These are phyloP conservation scores for Cetonia aurata DNA, from an alignment of 2,888 invertebrate genomes.

Conservation along the genomic window DNA sequence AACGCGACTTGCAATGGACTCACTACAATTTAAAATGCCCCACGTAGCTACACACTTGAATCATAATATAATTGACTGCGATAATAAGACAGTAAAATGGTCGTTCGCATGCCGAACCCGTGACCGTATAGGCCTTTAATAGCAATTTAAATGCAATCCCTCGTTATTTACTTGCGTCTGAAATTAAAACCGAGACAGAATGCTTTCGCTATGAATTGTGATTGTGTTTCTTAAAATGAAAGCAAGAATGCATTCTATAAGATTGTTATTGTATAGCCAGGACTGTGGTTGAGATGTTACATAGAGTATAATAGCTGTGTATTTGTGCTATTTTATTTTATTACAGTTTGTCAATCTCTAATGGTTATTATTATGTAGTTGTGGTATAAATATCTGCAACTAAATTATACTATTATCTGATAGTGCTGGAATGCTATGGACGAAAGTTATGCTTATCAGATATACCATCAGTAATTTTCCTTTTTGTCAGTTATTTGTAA, in stretches of 20 bases:
- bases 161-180: constrained; percentile 30
- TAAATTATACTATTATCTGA: too few relatives aligned
- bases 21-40: constrained; percentile 29
- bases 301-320: too few relatives aligned
- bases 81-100: constrained; percentile 22
- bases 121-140: constrained; percentile 31
- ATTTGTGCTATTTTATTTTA: too few relatives aligned
- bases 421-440: too few relatives aligned
- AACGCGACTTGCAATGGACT: constrained; percentile 17
- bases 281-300: too few relatives aligned
- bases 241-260: constrained; percentile 1
- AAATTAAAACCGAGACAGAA: constrained; percentile 33
- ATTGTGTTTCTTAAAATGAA: constrained; percentile 6
- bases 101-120: constrained; percentile 12
- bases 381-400: too few relatives aligned
- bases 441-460: too few relatives aligned
- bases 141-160: constrained; percentile 37
- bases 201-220: constrained; percentile 27
- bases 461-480: too few relatives aligned
- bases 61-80: constrained; percentile 33
- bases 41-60: constrained; percentile 17
- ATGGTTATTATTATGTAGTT: too few relatives aligned
- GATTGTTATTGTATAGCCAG: too few relatives aligned
- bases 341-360: too few relatives aligned
- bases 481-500: too few relatives aligned